Evolutionary conservation across 1,140 invertebrate genomes (phyloP).

Genomic region (Harpegnathos saltator): DNA sequence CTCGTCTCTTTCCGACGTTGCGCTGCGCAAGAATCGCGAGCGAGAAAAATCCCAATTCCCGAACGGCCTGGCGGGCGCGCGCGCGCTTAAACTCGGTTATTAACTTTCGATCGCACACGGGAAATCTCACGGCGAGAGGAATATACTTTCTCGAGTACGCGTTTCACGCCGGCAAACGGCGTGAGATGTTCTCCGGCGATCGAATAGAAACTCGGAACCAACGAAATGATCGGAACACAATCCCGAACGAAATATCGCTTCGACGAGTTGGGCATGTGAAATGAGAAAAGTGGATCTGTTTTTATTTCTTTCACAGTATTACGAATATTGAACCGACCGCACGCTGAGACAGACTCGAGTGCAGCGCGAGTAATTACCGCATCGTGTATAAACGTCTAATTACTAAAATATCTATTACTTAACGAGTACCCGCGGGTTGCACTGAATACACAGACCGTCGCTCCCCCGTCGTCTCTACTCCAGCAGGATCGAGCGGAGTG

Average conservation of each 20-base stretch:
- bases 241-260: neutral
- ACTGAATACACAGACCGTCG: slow-evolving; percentile 29
- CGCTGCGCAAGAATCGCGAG: neutral
- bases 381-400: neutral
- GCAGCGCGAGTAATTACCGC: neutral
- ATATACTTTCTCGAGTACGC: slow-evolving; percentile 6
- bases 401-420: slow-evolving; percentile 22
- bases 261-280: neutral
- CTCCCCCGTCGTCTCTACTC: neutral
- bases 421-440: neutral
- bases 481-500: neutral
- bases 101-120: neutral
- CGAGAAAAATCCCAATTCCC: neutral
- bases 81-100: neutral
- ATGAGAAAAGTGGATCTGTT: neutral
- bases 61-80: too few relatives aligned
- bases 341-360: neutral
- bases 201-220: neutral
- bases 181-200: neutral
- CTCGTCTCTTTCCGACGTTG: neutral
- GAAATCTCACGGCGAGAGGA: neutral
- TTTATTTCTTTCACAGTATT: neutral
- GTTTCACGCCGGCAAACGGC: neutral
- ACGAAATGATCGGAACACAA: neutral
- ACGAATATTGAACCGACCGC: neutral